These are phyloP conservation scores for Brevimyrus niger DNA, from an alignment of 2,113 vertebrate species.

Conservation along the genomic window DNA sequence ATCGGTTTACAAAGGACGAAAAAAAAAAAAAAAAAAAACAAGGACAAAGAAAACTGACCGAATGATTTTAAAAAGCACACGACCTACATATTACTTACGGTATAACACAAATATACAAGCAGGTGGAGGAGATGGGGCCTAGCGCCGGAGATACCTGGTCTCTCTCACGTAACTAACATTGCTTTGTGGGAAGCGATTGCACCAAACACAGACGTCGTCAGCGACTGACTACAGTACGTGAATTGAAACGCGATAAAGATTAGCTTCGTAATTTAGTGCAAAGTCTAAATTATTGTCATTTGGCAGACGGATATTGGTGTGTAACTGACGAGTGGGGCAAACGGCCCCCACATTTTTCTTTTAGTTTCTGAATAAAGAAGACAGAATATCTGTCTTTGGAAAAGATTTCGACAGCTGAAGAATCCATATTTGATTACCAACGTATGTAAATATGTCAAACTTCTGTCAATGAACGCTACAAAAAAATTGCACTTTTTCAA, in stretches of 20 bases:
- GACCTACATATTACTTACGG: not conserved
- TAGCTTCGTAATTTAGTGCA: not conserved
- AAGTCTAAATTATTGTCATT: conserved; percentile 5
- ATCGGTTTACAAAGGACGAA: not conserved
- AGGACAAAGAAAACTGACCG: not conserved
- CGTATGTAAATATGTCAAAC: not conserved
- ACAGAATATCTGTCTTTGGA: conserved; percentile 7
- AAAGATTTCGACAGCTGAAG: not conserved
- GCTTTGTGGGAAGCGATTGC: not conserved
- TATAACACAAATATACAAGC: not conserved
- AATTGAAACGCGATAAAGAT: not conserved
- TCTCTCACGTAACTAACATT: not conserved
- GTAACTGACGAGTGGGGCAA: not conserved
- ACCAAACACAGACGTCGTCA: not conserved
- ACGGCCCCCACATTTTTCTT: not conserved
- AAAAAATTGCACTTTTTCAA: conserved; percentile 16
- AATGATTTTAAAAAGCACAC: not conserved
- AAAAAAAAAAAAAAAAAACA: not conserved
- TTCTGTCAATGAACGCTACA: not conserved
- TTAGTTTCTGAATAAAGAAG: not conserved
- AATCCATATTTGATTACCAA: conserved; percentile 1
- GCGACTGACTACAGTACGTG: not conserved
- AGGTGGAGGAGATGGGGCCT: not conserved
- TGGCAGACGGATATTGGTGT: not conserved
- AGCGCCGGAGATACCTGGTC: too few relatives aligned